Evolutionary conservation across 2,797 vertebrate genomes (phyloP).

Genomic region (Lycodopsis pacificus): DNA sequence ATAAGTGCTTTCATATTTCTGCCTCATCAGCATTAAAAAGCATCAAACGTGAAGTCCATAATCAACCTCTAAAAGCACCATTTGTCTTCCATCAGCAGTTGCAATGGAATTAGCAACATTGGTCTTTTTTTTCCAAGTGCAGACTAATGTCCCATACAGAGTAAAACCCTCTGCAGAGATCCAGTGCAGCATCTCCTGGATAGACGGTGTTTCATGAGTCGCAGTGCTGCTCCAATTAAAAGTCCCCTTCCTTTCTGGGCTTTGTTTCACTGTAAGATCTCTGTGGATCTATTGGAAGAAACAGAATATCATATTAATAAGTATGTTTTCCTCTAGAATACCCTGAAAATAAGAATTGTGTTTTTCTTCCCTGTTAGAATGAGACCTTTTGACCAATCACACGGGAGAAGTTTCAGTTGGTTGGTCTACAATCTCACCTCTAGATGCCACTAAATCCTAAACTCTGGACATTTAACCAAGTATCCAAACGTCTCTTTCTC

Average conservation of each 20-base stretch:
- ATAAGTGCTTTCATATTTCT: neutral
- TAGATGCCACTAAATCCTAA: neutral
- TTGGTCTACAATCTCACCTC: neutral
- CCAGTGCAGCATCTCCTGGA: no score
- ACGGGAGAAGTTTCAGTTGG: neutral
- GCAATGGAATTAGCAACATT: neutral
- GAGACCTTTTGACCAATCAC: neutral
- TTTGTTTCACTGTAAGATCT: neutral
- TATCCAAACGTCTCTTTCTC: neutral
- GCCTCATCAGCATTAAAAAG: constrained; percentile 1
- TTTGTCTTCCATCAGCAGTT: constrained; percentile 4
- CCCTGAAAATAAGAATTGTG: neutral
- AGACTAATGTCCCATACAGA: neutral
- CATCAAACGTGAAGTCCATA: neutral
- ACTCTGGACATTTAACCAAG: neutral
- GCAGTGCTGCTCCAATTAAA: neutral
- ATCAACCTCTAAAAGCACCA: constrained; percentile 6
- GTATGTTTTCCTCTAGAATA: neutral
- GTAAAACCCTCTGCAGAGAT: constrained; percentile 8
- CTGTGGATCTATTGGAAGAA: no score
- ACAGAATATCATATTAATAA: no score
- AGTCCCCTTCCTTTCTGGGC: neutral
- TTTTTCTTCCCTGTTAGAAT: neutral
- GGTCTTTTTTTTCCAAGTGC: neutral
- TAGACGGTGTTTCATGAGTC: no score